Base-by-base conservation (phyloP, 2,113 vertebrate species). In the Prolemur simus region DNA sequence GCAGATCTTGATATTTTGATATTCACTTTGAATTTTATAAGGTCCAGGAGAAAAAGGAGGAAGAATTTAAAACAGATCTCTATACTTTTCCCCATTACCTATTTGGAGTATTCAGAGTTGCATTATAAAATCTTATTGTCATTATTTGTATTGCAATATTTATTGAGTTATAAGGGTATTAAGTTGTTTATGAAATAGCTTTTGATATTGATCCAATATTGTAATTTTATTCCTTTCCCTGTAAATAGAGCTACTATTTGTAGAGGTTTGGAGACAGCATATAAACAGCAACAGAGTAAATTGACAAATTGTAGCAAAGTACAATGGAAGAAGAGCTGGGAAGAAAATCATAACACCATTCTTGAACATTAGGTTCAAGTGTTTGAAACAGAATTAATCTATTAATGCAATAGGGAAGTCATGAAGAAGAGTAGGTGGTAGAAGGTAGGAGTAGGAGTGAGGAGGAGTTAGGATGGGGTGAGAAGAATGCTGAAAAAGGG, bases 121-220 rank as follows among this genome's bases (percentile, higher is more conserved):
- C n/a, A 34, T 85, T 81, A 52, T 39, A 76, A 91, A 66, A 78
- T 87, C 29, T 47, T 74, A 49, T 13, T 73, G 14, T 11, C 11
- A 32, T 91, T 91, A 91, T 86, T 82, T 86, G 12, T 78, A 82
- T 73, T 90, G 15, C 1, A 58, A 42, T 69, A 78, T 68, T 42
- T 86, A 64, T 68, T 73, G 32, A 93, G 47, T 3, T 49, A 76
- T 52, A 96, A 54, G 2, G 17, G 1, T 20, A 78, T 84, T 95
- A 85, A 49, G 85, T 54, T 10, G 52, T 37, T 64, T 81, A 76
- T 74, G 2, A 14, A 42, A 32, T 87, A 87, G 4, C n/a, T 93
- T 1, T n/a, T 93, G 12, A 60, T 81, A 71, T 71, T 20, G 76
- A 90, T 58, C 81, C 2, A 52, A 4, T 88, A 60, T 73, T 87